Conservation (phyloP, 2,797 vertebrate genomes). For the Schizopygopsis malacanthus region DNA sequence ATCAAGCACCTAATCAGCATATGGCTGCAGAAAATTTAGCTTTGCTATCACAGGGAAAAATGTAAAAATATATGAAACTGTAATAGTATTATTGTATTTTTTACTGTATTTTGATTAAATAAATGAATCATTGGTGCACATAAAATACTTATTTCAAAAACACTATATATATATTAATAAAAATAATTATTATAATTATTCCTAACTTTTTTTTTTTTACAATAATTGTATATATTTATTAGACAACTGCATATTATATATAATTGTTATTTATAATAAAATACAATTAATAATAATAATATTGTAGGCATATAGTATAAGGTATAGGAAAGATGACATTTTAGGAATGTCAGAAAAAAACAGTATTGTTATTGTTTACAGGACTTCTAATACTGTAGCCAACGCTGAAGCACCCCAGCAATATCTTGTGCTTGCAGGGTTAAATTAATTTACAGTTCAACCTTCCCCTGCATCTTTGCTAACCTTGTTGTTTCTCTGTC, state of each 20-base stretch:
- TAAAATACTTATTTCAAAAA: neutral
- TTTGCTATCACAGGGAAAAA: too few relatives aligned
- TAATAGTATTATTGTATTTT: neutral
- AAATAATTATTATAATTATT: neutral
- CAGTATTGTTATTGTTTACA: neutral
- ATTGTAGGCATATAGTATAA: neutral
- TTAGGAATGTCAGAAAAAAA: neutral
- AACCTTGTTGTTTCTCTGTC: constrained; percentile 45
- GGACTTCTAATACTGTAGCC: neutral
- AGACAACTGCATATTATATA: neutral
- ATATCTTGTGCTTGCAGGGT: neutral
- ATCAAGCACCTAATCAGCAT: too few relatives aligned
- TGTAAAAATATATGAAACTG: too few relatives aligned
- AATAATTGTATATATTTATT: neutral
- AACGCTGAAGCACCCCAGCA: neutral
- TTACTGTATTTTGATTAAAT: too few relatives aligned
- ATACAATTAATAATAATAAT: neutral
- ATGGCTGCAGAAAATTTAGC: too few relatives aligned
- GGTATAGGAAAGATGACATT: too few relatives aligned
- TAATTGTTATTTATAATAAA: neutral
- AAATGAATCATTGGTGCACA: neutral
- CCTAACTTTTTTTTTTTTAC: neutral
- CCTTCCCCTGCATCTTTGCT: constrained; percentile 18
- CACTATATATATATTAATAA: neutral
- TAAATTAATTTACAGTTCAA: constrained; percentile 31